phyloP scores from a whole-genome alignment of 2,888 invertebrate genomes.

The Zaprionus bogoriensis region DNA sequence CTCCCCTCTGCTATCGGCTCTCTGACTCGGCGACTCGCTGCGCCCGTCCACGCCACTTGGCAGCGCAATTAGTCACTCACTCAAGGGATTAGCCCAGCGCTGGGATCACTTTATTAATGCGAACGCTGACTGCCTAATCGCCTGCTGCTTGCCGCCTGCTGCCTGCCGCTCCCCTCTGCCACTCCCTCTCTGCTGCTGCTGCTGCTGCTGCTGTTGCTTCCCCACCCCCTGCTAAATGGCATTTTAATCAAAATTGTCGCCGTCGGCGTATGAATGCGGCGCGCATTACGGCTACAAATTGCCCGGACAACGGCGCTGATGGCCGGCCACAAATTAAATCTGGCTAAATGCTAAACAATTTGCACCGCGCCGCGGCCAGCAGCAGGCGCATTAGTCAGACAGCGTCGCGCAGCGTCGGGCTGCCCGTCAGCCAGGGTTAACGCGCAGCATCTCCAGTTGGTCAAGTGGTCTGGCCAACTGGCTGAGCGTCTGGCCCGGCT shows the following conservation, averaged over 20 bases:
- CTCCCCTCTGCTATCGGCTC: too few species aligned
- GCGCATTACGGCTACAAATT: constrained; percentile 73
- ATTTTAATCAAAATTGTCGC: constrained; percentile 78
- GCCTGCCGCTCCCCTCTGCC: too few species aligned
- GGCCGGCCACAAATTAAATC: constrained; percentile 67
- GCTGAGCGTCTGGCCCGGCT: constrained; percentile 6
- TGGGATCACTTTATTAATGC: constrained; percentile 60
- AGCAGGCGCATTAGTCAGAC: too few species aligned
- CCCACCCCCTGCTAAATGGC: constrained; percentile 53
- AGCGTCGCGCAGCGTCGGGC: constrained; percentile 18
- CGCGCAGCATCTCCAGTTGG: constrained; percentile 34
- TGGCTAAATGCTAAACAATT: constrained; percentile 78
- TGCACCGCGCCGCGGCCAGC: constrained; percentile 62
- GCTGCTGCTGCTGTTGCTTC: too few species aligned
- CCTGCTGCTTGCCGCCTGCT: too few species aligned
- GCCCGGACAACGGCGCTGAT: constrained; percentile 52
- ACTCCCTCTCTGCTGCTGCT: too few species aligned
- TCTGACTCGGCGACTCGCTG: too few species aligned
- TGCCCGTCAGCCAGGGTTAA: constrained; percentile 54
- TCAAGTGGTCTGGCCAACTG: constrained; percentile 61
- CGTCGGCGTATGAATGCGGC: constrained; percentile 64
- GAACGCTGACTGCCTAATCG: too few species aligned
- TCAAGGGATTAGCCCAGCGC: constrained; percentile 42
- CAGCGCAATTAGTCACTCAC: constrained; percentile 62
- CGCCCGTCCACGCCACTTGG: constrained; percentile 19